Conservation (phyloP, 2,113 vertebrate genomes). For the Puntigrus tetrazona region DNA sequence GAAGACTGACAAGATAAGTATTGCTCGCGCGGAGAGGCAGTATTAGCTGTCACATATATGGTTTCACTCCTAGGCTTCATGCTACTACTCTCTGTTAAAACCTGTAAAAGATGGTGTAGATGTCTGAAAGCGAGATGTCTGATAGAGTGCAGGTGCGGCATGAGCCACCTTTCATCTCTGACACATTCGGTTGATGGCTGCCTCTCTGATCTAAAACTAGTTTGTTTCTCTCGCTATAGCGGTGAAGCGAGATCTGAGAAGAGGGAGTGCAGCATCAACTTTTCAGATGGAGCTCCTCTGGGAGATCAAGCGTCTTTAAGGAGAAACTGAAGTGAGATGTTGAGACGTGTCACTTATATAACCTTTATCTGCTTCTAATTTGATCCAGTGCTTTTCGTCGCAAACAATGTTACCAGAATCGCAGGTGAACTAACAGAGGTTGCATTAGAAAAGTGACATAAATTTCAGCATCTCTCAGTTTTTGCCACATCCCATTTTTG, state of each 20-base stretch:
- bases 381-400: not conserved
- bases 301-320: not conserved
- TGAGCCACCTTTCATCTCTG: not conserved
- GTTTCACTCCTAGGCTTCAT: not conserved
- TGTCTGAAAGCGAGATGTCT: not conserved
- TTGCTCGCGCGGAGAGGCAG: not conserved
- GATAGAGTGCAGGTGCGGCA: not conserved
- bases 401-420: not conserved
- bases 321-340: not conserved
- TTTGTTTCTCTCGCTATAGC: not conserved
- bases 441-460: too few relatives aligned
- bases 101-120: not conserved
- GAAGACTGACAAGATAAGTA: not conserved
- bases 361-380: not conserved
- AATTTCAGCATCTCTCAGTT: too few relatives aligned
- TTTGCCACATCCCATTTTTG: too few relatives aligned
- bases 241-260: not conserved
- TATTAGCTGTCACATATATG: too few relatives aligned
- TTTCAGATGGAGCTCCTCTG: not conserved
- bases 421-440: not conserved
- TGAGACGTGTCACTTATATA: not conserved
- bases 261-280: not conserved
- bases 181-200: not conserved
- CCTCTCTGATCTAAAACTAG: conserved; percentile 21
- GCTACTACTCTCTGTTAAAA: not conserved